Evolutionary conservation across 2,888 invertebrate genomes (phyloP).

Genomic region (Sinodicranocentrus sp.): DNA sequence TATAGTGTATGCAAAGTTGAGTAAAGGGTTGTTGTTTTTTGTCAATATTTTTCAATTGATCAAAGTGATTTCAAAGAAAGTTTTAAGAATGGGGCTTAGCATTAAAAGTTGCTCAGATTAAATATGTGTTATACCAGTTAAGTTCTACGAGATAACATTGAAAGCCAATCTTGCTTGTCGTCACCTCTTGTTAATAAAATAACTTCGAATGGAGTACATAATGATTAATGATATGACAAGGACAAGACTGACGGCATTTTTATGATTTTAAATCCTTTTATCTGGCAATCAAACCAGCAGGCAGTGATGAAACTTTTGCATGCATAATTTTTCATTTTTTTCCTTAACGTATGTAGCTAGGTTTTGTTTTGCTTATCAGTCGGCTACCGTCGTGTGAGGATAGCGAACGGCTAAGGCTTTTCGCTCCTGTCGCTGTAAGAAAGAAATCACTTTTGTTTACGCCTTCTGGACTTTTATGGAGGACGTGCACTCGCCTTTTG

Average conservation of each 20-base stretch:
- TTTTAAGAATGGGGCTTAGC: no score
- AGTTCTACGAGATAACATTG: no score
- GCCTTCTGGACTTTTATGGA: slow-evolving; percentile 68
- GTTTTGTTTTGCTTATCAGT: slow-evolving; percentile 37
- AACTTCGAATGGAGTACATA: background rate
- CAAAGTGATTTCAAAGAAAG: no score
- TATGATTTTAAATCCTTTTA: slow-evolving; percentile 22
- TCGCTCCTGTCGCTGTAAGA: slow-evolving; percentile 4
- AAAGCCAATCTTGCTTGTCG: background rate
- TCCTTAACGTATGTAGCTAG: background rate
- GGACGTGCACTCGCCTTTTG: slow-evolving; percentile 30
- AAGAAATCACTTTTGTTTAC: slow-evolving; percentile 52
- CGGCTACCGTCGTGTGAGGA: slow-evolving; percentile 24
- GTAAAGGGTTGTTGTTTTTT: no score
- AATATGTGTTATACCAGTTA: no score
- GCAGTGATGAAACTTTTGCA: background rate
- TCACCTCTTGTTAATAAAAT: background rate
- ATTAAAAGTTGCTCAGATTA: no score
- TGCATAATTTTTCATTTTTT: slow-evolving; percentile 36
- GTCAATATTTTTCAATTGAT: no score
- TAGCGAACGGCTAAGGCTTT: slow-evolving; percentile 9
- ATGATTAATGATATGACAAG: slow-evolving; percentile 60
- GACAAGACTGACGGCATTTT: slow-evolving; percentile 35
- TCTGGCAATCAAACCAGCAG: slow-evolving; percentile 30
- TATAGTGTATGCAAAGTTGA: no score